These are phyloP conservation scores for Corapipo altera DNA, from an alignment of 2,113 vertebrate species.

Conservation along the genomic window DNA sequence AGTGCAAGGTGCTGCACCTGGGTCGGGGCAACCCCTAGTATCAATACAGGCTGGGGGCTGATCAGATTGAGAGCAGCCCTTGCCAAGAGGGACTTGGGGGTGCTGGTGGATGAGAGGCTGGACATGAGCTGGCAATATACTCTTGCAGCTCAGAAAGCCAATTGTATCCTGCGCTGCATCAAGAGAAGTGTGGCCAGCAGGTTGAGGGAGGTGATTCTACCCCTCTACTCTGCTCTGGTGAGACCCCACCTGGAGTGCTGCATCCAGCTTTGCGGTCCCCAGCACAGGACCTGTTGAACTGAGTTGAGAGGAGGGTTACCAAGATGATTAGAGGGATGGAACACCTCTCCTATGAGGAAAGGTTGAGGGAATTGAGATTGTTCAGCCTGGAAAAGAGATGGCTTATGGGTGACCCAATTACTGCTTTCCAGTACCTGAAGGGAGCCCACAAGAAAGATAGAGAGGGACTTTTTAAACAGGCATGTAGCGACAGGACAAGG, in stretches of 20 bases:
- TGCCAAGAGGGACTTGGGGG: fast-evolving
- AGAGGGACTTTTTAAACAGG: background rate
- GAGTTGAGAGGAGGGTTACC: background rate
- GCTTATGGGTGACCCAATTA: background rate
- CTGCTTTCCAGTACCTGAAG: background rate
- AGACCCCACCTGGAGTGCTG: background rate
- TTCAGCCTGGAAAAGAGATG: background rate
- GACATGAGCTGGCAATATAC: background rate
- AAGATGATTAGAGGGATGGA: background rate
- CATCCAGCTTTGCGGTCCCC: background rate
- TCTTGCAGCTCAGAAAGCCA: background rate
- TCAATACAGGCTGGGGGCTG: fast-evolving
- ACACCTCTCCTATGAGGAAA: background rate
- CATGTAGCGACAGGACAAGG: background rate
- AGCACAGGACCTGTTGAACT: background rate
- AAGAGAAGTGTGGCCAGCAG: background rate
- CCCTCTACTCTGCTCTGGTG: background rate
- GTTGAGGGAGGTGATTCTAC: background rate
- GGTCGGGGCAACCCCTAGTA: background rate
- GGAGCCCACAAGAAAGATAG: background rate
- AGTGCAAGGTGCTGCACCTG: background rate
- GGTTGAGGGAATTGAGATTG: background rate
- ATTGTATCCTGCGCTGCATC: background rate
- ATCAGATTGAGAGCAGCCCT: background rate
- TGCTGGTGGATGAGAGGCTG: background rate